phyloP scores from a whole-genome alignment of 2,888 invertebrate genomes.

The Perizoma flavofasciatum region DNA sequence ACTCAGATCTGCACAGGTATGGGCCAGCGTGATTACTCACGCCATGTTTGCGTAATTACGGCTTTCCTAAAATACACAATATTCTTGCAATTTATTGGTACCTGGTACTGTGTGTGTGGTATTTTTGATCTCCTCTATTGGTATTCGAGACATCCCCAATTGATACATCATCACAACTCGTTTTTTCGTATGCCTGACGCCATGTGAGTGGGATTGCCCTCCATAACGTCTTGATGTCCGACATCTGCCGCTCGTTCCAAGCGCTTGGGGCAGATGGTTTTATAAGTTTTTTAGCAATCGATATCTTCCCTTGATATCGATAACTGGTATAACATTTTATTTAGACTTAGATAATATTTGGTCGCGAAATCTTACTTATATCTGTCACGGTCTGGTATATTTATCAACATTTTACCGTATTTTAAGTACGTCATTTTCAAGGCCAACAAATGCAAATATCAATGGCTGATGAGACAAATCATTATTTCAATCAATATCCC shows the following conservation, averaged over 20 bases:
- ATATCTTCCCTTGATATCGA: conserved; percentile 52
- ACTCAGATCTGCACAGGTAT: conserved; percentile 45
- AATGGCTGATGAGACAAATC: too few relatives aligned
- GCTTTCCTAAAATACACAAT: conserved; percentile 38
- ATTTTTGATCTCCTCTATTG: conserved; percentile 16
- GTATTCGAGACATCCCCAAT: conserved; percentile 30
- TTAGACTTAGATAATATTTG: conserved; percentile 19
- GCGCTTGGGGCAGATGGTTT: conserved; percentile 66
- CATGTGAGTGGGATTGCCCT: conserved; percentile 72
- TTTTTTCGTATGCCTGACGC: conserved; percentile 56
- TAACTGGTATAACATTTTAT: conserved; percentile 55
- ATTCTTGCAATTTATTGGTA: conserved; percentile 17
- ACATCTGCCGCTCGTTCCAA: conserved; percentile 66
- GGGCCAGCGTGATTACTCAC: conserved; percentile 41
- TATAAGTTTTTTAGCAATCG: conserved; percentile 65
- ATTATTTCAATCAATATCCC: too few relatives aligned
- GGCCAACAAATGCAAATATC: too few relatives aligned
- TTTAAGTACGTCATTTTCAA: too few relatives aligned
- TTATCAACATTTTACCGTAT: too few relatives aligned
- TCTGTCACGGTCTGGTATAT: too few relatives aligned
- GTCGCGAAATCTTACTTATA: not conserved
- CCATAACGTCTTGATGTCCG: conserved; percentile 77
- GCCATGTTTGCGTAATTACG: conserved; percentile 46
- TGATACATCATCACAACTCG: conserved; percentile 47
- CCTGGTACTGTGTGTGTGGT: conserved; percentile 7